Conservation (phyloP, 2,888 invertebrate species). For the Microplitis deprimator region DNA sequence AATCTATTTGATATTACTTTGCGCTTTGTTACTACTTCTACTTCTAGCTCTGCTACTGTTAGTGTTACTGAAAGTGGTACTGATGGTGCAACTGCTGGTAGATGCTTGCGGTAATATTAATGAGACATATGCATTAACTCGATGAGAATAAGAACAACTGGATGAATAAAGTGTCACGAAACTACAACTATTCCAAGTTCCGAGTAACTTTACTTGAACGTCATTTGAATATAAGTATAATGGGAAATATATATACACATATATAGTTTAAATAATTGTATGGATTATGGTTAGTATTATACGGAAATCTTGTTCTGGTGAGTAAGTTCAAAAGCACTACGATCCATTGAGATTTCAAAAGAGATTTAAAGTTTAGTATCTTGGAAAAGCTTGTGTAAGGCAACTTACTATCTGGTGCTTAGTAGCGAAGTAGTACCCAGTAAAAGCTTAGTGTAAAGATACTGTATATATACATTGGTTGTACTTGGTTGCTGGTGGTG, state of each 20-base stretch:
- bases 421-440: neutral
- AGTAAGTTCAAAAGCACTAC: neutral
- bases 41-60: neutral
- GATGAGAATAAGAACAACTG: conserved; percentile 13
- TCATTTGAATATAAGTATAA: neutral
- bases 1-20: conserved; percentile 19
- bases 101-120: neutral
- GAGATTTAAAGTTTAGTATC: neutral
- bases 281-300: neutral
- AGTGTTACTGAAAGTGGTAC: neutral
- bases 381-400: neutral
- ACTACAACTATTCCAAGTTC: neutral
- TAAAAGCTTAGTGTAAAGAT: neutral
- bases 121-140: conserved; percentile 14
- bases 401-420: neutral
- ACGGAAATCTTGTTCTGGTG: neutral
- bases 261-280: neutral
- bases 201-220: neutral
- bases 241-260: neutral
- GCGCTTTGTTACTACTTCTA: neutral
- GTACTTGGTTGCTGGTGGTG: neutral
- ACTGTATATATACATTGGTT: neutral
- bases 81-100: neutral
- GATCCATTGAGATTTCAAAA: neutral
- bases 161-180: neutral